Base-by-base conservation (phyloP, 2,113 vertebrate genomes). In the Actenoides hombroni region DNA sequence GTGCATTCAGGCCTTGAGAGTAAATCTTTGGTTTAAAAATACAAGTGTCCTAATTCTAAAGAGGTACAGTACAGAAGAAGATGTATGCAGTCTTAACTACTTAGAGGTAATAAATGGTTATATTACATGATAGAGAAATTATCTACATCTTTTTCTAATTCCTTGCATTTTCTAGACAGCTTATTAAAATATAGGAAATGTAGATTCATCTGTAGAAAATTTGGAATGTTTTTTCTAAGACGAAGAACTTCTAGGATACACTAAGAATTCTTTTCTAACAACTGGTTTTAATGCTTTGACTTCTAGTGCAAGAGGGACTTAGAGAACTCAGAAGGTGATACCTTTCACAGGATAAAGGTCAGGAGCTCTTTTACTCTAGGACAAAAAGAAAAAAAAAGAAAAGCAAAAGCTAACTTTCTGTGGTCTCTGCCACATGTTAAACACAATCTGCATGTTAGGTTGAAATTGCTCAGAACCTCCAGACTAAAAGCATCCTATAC, bases 371-470 rank as follows among this genome's bases (percentile, higher is more conserved):
- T 97, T 91, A 96, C 95, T 97, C 92, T 97, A 96, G 94, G 90
- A 95, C 70, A 88, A 90, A 71, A 63, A 25, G 4, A 20, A 80
- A 80, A 95, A 73, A 29, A 12, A 71, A 84, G 91, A 92, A 78
- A 74, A 42, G 20, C 24, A 84, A 83, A 92, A 89, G 40, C 77
- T 96, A 95, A 97, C 95, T 94, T 96, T 81, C 64, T 96, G 96
- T 96, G 96, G 94, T 76, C 9, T 59, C 48, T 87, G 4, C 94
- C 93, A 91, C 91, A 35, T 0, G 76, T 95, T 97, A 96, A 90
- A 97, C 97, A 64, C 90, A 97, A 95, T 95, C 97, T 98, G 98
- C 98, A 98, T 98, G 98, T 97, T 98, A 97, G 96, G 96, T 76
- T 97, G 97, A 94, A 97, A 94, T 86, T 95, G 97, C 97, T 96